Base-by-base conservation (phyloP, 2,888 invertebrate genomes). In the Therioaphis trifolii region DNA sequence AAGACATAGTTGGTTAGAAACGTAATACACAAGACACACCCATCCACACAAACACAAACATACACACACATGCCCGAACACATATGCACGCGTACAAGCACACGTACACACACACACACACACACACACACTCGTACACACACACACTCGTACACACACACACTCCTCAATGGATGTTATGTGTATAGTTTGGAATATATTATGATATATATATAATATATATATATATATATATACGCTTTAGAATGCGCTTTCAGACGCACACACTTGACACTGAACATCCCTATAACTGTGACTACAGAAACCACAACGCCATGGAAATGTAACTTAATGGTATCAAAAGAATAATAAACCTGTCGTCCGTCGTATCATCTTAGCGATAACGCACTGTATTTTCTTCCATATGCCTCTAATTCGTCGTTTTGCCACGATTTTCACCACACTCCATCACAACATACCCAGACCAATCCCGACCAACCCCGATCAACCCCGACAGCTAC, bases 241-340 rank as follows among this genome's bases (percentile, higher is more conserved):
- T 78, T 49, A 58, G n/a, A 78, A 49, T 49, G 66, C 49, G 77
- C 77, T 66, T 78, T 40, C 68, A 52, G 18, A 55, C 52, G 27
- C 12, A 40, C 52, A 63, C 46, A 63, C 12, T 76, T 76, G 21
- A 55, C 46, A 46, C 46, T 15, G 18, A 76, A 63, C 27, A 63
- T 11, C 29, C 46, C 29, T 11, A 21, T n/a, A 52, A 21, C 29
- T 5, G 46, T 71, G 29, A 52, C 49, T 52, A 72, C 29, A 72
- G 27, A 72, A 29, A 72, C 14, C 52, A 14, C 7, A n/a, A n/a
- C 7, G 40, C 27, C 12, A n/a, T 9, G 14, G 29, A 29, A 12
- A 55, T 74, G 21, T 27, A 55, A 74, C 55, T 55, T 35, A 74
- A 35, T 21, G 55, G 55, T 55, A 35, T 55, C 21, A 35, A 52